These are phyloP conservation scores for Sipunculus nudus DNA, from an alignment of 2,888 invertebrate genomes.

Conservation along the genomic window DNA sequence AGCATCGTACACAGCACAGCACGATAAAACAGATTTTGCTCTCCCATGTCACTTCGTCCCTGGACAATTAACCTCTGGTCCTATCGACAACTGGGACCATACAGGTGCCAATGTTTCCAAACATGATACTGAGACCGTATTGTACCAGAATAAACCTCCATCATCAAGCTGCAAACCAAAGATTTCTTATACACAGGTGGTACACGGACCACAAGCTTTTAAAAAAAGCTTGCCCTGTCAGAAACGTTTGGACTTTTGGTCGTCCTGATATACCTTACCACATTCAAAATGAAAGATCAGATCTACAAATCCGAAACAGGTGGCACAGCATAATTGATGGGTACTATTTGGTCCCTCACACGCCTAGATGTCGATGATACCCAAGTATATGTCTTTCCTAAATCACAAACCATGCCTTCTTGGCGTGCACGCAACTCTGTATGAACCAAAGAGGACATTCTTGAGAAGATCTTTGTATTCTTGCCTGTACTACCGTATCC, in stretches of 20 bases:
- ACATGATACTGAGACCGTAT: conserved; percentile 10
- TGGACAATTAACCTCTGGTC: conserved; percentile 10
- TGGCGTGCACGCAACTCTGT: conserved; percentile 15
- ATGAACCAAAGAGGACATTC: conserved; percentile 7
- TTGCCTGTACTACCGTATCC: conserved; percentile 10
- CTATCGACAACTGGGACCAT: conserved; percentile 9
- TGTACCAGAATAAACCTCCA: conserved; percentile 2
- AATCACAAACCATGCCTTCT: conserved; percentile 9
- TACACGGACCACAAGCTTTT: conserved; percentile 13
- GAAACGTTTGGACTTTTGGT: background rate
- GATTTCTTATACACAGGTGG: background rate
- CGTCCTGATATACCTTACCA: conserved; percentile 1
- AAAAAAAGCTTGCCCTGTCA: conserved; percentile 7
- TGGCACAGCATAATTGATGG: conserved; percentile 2
- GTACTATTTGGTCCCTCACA: conserved; percentile 3
- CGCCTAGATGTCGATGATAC: background rate
- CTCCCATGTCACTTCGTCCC: conserved; percentile 5
- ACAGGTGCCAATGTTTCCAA: conserved; percentile 7
- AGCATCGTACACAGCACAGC: conserved; percentile 4
- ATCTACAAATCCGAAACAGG: background rate
- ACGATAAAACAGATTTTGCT: background rate
- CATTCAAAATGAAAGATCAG: background rate
- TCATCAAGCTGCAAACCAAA: no score
- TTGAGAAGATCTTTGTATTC: conserved; percentile 8
- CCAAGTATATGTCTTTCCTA: background rate